Base-by-base conservation (phyloP, 2,113 vertebrate species). In the Zosterops japonicus region DNA sequence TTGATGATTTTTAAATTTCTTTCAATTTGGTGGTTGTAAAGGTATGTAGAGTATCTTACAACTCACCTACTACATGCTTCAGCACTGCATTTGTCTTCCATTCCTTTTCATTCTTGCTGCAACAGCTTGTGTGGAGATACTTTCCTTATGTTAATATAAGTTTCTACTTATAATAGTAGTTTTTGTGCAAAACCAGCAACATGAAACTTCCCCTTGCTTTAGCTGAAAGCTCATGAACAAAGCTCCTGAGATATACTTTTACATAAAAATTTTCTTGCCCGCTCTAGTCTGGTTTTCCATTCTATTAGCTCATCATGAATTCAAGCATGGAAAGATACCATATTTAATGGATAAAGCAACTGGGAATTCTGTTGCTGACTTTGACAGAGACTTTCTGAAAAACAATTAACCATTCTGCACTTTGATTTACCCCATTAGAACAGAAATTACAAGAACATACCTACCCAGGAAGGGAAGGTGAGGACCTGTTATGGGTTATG, bases 181-280 rank as follows among this genome's bases (percentile, higher is more conserved):
- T 79, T 84, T 92, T 5, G 4, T 90, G 80, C 81, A 82, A 53
- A 95, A 93, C 81, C 33, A 87, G 70, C 67, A 89, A 87, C n/a
- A 31, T 79, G 55, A 77, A 94, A 63, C 36, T 60, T 87, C 68
- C 22, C 29, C 36, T 70, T 46, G 60, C 63, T 85, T 87, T 59
- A 42, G 42, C 35, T 49, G 50, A 93, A 89, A 82, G 53, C 31
- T 75, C 24, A 31, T 64, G 36, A 63, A 36, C 8, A 27, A 93
- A n/a, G 25, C 44, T 82, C 65, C 78, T 69, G 33, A 94, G 77
- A 72, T 8, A 63, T 0, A 36, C 29, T 61, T 86, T 52, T 64
- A 33, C 33, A 36, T 35, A 46, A 83, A 77, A 15, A 55, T 5
- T 39, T 93, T 74, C 46, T 77, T 60, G 44, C 39, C 56, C 0